These are phyloP conservation scores for Xiphias gladius DNA, from an alignment of 2,113 vertebrate species.

Conservation along the genomic window DNA sequence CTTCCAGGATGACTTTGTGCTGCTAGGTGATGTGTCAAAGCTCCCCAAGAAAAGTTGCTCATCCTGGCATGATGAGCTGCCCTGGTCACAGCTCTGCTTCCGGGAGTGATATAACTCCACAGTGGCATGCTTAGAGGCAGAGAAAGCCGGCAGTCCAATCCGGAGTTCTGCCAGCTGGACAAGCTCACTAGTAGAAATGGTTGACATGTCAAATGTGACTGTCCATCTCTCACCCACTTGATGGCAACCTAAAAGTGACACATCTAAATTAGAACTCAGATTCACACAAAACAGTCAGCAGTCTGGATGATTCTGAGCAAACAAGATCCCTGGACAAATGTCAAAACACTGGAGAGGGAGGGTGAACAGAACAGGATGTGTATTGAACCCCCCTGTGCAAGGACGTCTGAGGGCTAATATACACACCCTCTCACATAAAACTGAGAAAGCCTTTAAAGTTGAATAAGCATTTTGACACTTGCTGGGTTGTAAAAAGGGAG, in stretches of 20 bases:
- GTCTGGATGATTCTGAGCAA: slow-evolving; percentile 30
- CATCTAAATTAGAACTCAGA: slow-evolving; percentile 17
- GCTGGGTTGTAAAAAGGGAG: slow-evolving; percentile 78
- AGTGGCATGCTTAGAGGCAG: slow-evolving; percentile 56
- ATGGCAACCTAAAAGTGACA: slow-evolving; percentile 80
- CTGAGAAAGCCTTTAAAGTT: slow-evolving; percentile 83
- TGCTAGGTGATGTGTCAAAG: slow-evolving; percentile 58
- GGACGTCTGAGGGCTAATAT: slow-evolving; percentile 86
- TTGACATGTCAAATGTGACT: slow-evolving; percentile 90
- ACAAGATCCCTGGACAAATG: slow-evolving; percentile 77
- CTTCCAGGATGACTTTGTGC: slow-evolving; percentile 84
- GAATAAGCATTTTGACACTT: slow-evolving; percentile 84
- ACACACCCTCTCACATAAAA: slow-evolving; percentile 84
- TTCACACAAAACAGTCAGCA: slow-evolving; percentile 20
- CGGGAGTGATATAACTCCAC: slow-evolving; percentile 88
- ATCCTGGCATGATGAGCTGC: slow-evolving; percentile 52
- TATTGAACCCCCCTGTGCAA: slow-evolving; percentile 81
- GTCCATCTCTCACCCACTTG: slow-evolving; percentile 85
- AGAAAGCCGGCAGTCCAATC: slow-evolving; percentile 75
- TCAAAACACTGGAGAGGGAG: slow-evolving; percentile 68
- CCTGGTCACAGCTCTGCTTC: slow-evolving; percentile 58
- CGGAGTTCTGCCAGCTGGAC: slow-evolving; percentile 88
- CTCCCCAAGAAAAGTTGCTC: slow-evolving; percentile 85
- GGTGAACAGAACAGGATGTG: slow-evolving; percentile 80
- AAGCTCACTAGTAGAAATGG: slow-evolving; percentile 83